Conservation (phyloP, 2,888 invertebrate genomes). For the Drosophila parthenogenetica region DNA sequence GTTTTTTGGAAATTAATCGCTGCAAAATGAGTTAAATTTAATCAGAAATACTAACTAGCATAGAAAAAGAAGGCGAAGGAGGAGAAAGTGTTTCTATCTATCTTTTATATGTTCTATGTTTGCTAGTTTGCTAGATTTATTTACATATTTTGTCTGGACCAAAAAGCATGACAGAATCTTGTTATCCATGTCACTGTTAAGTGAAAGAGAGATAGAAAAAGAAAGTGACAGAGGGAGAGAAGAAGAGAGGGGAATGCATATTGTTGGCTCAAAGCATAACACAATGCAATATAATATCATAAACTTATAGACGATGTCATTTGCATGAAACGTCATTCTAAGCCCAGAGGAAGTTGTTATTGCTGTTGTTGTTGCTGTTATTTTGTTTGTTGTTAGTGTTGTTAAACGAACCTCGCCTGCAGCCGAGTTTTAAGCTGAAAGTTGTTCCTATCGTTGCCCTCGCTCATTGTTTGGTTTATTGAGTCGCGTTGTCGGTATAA, state of each 20-base stretch:
- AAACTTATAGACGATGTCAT: conserved; percentile 46
- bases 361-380: conserved; percentile 13
- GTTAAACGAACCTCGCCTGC: conserved; percentile 20
- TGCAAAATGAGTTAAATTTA: not conserved
- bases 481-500: conserved; percentile 11
- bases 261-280: conserved; percentile 29
- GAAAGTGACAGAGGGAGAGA: conserved; percentile 15
- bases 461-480: conserved; percentile 29
- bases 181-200: conserved; percentile 66
- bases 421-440: conserved; percentile 31
- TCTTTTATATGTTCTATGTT: not conserved
- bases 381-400: conserved; percentile 20
- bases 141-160: conserved; percentile 43
- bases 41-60: not conserved
- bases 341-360: conserved; percentile 14
- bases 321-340: conserved; percentile 27
- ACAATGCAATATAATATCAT: conserved; percentile 44
- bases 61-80: not conserved
- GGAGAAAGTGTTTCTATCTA: not conserved
- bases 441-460: conserved; percentile 7
- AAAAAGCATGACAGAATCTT: conserved; percentile 58
- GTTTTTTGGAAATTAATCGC: conserved; percentile 31
- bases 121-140: conserved; percentile 52
- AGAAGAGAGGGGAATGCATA: conserved; percentile 16
- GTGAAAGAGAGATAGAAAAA: conserved; percentile 10